Conservation (phyloP, 2,113 vertebrate species). For the Onychostoma macrolepis region DNA sequence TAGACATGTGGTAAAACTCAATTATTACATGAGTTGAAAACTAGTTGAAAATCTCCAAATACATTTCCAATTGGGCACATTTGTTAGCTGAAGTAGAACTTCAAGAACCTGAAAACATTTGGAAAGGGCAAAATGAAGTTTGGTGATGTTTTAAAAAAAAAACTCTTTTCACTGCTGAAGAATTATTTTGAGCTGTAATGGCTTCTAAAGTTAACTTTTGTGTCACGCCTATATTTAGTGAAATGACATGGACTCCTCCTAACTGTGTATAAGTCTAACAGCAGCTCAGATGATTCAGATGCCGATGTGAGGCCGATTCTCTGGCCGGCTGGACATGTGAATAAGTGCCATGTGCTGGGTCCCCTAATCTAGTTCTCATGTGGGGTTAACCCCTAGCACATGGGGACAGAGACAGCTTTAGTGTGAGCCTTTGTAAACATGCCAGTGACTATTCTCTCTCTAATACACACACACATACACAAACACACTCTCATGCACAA, state of each 20-base stretch:
- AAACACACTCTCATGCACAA: conserved; percentile 33
- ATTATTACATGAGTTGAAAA: not conserved
- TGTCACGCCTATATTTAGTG: conserved; percentile 33
- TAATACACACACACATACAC: conserved; percentile 25
- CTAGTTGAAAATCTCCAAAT: not conserved
- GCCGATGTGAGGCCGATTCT: not conserved
- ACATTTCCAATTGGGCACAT: not conserved
- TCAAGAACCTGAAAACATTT: not conserved
- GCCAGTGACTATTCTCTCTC: conserved; percentile 25
- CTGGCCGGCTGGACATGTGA: conserved; percentile 6
- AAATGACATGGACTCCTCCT: conserved; percentile 14
- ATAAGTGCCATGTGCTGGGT: not conserved
- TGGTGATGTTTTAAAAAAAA: conserved; percentile 1
- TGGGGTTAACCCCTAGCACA: conserved; percentile 39
- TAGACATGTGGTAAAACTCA: not conserved
- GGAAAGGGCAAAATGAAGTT: not conserved
- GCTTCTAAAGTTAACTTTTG: not conserved
- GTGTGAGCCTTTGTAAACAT: conserved; percentile 32
- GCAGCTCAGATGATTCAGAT: conserved; percentile 18
- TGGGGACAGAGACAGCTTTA: conserved; percentile 15
- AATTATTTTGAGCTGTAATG: not conserved
- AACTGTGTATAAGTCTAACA: conserved; percentile 24
- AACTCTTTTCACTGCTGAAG: not conserved
- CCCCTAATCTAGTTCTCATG: conserved; percentile 45
- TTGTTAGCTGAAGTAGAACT: not conserved